These are phyloP conservation scores for Uromys caudimaculatus DNA, from an alignment of 2,797 vertebrate species.

Conservation along the genomic window DNA sequence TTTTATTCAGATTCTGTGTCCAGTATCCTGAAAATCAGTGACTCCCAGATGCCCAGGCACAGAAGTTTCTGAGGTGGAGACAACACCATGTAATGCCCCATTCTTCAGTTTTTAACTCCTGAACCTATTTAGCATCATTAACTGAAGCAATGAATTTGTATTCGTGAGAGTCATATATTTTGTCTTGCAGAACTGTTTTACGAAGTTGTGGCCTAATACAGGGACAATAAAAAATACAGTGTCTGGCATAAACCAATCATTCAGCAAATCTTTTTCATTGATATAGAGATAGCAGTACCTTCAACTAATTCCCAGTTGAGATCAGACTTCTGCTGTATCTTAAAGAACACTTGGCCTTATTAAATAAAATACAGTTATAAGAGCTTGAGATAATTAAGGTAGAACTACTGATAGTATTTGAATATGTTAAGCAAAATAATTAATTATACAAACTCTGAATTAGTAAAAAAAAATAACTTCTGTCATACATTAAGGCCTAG, in stretches of 20 bases:
- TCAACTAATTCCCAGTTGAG: not conserved
- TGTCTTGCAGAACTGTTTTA: not conserved
- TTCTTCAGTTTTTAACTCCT: slow-evolving; percentile 10
- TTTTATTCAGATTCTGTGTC: not conserved
- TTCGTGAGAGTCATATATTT: not conserved
- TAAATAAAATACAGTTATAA: slow-evolving; percentile 24
- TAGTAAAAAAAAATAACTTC: not conserved
- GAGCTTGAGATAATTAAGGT: not conserved
- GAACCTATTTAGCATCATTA: not conserved
- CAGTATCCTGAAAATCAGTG: not conserved
- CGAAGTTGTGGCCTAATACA: not conserved
- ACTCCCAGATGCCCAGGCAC: not conserved
- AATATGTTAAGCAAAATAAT: not conserved
- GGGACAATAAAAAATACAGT: not conserved
- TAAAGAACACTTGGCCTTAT: not conserved
- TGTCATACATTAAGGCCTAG: not conserved
- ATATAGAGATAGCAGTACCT: not conserved
- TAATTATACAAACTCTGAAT: not conserved
- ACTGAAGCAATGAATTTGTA: not conserved
- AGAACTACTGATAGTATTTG: slow-evolving; percentile 1
- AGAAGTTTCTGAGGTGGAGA: not conserved
- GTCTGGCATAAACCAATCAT: not conserved
- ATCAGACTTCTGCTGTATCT: not conserved
- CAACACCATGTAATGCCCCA: not conserved
- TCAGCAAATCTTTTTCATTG: not conserved